These are phyloP conservation scores for Charanyca ferruginea DNA, from an alignment of 2,888 invertebrate species.

Conservation along the genomic window DNA sequence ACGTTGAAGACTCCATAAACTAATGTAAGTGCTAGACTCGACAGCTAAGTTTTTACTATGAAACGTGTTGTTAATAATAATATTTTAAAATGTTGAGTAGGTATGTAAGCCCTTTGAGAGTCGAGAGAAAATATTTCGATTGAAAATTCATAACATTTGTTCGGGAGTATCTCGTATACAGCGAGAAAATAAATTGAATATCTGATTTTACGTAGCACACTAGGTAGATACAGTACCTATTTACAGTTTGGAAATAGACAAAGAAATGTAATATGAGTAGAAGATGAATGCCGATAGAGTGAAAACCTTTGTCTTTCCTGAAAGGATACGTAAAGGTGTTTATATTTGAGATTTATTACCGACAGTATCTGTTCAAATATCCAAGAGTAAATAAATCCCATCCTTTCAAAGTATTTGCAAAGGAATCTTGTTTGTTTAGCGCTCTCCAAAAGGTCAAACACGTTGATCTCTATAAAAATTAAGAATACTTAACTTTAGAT, in stretches of 20 bases:
- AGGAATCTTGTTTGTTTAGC: slow-evolving; percentile 56
- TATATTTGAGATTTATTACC: slow-evolving; percentile 49
- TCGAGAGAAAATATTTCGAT: slow-evolving; percentile 55
- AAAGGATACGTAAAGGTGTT: slow-evolving; percentile 57
- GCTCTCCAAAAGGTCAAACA: slow-evolving; percentile 53
- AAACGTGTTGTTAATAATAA: slow-evolving; percentile 57
- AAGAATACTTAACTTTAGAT: slow-evolving; percentile 48
- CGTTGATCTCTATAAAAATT: slow-evolving; percentile 56
- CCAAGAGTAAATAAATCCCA: slow-evolving; percentile 50
- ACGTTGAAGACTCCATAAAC: slow-evolving; percentile 20
- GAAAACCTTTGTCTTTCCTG: slow-evolving; percentile 53
- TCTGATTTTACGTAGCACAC: slow-evolving; percentile 43
- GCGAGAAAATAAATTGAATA: slow-evolving; percentile 50
- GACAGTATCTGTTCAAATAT: slow-evolving; percentile 54
- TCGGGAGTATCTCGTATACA: slow-evolving; percentile 27
- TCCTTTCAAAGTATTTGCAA: slow-evolving; percentile 59
- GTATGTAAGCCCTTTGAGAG: slow-evolving; percentile 49
- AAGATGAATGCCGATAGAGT: slow-evolving; percentile 34
- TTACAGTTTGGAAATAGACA: slow-evolving; percentile 32
- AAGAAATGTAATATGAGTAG: slow-evolving; percentile 28
- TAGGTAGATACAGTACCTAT: slow-evolving; percentile 18
- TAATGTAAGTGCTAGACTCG: slow-evolving; percentile 10
- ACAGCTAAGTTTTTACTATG: slow-evolving; percentile 19
- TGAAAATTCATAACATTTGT: slow-evolving; percentile 52
- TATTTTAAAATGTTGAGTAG: slow-evolving; percentile 53